phyloP scores from a whole-genome alignment of 2,888 invertebrate species.

The Melieria crassipennis region DNA sequence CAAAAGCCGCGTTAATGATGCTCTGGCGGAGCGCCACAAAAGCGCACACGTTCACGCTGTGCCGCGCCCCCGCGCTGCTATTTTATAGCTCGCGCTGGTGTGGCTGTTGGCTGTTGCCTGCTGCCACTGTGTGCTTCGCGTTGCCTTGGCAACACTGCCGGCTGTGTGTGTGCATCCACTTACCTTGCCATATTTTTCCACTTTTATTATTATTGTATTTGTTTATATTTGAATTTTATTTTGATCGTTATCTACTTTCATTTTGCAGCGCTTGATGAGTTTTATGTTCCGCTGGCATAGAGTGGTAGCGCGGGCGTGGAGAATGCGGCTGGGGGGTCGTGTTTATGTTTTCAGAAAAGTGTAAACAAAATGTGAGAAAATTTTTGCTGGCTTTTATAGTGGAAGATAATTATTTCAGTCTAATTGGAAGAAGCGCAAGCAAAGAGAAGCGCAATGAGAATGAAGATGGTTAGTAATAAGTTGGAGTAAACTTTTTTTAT shows the following conservation, averaged over 20 bases:
- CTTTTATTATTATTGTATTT: background rate
- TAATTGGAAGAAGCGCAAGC: background rate
- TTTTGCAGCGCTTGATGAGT: background rate
- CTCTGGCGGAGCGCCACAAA: conserved; percentile 3
- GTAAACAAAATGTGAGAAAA: background rate
- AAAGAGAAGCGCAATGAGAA: no score
- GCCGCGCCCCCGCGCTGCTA: background rate
- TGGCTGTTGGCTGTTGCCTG: background rate
- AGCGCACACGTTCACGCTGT: background rate
- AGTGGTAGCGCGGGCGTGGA: no score
- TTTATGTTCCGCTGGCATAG: background rate
- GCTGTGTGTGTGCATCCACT: background rate
- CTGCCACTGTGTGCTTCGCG: background rate
- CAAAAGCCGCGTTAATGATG: background rate
- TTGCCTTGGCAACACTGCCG: background rate
- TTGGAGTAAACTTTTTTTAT: no score
- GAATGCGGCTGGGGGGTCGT: no score
- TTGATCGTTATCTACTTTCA: background rate
- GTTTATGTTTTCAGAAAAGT: background rate
- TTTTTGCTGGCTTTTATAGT: background rate
- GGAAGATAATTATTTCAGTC: background rate
- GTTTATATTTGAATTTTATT: background rate
- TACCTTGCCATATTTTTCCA: background rate
- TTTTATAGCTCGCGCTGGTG: background rate
- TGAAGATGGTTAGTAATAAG: no score